A percentile compares a stretch with the other conserved stretches of the same genome.
Conservation (phyloP, 1,140 invertebrate species). For the Drosophila arawakana region DNA sequence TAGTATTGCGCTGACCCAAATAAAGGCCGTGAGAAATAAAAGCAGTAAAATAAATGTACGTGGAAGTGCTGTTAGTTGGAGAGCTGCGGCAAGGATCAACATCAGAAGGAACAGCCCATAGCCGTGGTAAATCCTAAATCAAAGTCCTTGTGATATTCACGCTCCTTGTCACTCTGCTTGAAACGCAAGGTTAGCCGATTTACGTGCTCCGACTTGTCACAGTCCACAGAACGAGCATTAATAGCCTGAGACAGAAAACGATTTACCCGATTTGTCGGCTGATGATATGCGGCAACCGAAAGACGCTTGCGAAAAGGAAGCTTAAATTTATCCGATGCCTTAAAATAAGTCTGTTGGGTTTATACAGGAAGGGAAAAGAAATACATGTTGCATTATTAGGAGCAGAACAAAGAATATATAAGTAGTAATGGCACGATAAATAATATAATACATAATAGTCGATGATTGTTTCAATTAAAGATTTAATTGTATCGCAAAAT, state of each 20-base stretch:
- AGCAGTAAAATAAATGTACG: constrained; percentile 93
- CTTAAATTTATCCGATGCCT: constrained; percentile 94
- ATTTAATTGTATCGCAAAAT: too few relatives aligned
- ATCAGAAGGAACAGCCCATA: constrained; percentile 89
- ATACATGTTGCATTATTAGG: constrained; percentile 20
- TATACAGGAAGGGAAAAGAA: neutral
- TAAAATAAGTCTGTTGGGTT: constrained; percentile 86
- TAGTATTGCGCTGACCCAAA: constrained; percentile 93
- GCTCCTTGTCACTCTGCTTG: constrained; percentile 90
- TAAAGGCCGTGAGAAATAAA: constrained; percentile 93
- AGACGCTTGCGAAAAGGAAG: constrained; percentile 94
- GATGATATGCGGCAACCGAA: constrained; percentile 91
- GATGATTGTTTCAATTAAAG: too few relatives aligned
- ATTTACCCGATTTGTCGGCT: constrained; percentile 94
- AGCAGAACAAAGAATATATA: too few relatives aligned
- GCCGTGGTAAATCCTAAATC: constrained; percentile 90
- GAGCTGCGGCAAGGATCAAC: constrained; percentile 87
- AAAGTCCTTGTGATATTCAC: constrained; percentile 89
- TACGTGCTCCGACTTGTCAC: constrained; percentile 95
- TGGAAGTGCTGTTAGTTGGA: constrained; percentile 88
- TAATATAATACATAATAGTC: too few relatives aligned
- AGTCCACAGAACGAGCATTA: constrained; percentile 94
- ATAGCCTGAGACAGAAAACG: constrained; percentile 96
- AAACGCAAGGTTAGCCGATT: constrained; percentile 93
- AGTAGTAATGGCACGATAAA: too few relatives aligned